Evolutionary conservation across 2,888 invertebrate genomes (phyloP).

Genomic region (Dioctria rufipes): DNA sequence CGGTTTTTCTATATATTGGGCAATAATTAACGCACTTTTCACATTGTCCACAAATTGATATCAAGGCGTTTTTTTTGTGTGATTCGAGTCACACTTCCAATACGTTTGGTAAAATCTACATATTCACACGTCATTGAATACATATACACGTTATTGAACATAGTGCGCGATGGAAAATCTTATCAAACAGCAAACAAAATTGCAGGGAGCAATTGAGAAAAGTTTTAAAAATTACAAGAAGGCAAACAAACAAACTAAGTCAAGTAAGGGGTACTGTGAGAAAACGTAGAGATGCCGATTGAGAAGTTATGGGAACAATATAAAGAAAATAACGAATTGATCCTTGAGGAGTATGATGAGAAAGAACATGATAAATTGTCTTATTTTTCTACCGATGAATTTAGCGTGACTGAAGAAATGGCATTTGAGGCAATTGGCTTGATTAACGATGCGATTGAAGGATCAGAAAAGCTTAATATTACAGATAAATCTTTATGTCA

Average conservation of each 20-base stretch:
- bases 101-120: too few species aligned
- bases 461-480: too few species aligned
- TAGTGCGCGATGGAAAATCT: too few species aligned
- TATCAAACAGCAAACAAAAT: too few species aligned
- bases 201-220: not conserved
- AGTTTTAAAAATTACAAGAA: not conserved
- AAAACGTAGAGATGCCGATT: not conserved
- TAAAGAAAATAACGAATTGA: not conserved
- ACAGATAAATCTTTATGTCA: too few species aligned
- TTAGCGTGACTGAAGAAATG: not conserved
- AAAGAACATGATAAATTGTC: not conserved
- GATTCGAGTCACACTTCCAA: too few species aligned
- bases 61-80: too few species aligned
- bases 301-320: constrained; percentile 12
- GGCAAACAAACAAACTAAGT: not conserved
- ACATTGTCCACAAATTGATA: too few species aligned
- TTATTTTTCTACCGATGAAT: constrained; percentile 3
- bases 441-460: not conserved
- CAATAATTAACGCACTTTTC: too few species aligned
- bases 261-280: not conserved
- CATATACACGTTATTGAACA: too few species aligned
- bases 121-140: too few species aligned
- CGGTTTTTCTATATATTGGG: too few species aligned
- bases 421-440: not conserved
- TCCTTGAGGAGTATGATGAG: not conserved